Evolutionary conservation across 2,113 vertebrate genomes (phyloP).

Genomic region (Callorhinus ursinus): DNA sequence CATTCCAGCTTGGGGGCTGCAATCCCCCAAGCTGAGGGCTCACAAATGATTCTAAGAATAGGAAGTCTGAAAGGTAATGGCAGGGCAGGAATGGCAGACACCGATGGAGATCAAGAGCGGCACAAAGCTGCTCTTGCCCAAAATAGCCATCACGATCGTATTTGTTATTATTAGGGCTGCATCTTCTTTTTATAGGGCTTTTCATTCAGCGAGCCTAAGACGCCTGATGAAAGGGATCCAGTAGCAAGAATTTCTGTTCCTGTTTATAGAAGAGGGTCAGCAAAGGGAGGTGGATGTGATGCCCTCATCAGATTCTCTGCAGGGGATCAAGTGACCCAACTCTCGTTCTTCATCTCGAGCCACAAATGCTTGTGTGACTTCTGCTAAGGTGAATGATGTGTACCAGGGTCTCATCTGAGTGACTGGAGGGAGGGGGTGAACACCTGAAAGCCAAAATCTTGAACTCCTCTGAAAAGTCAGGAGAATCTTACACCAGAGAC

Average conservation of each 20-base stretch:
- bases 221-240: slow-evolving; percentile 48
- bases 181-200: slow-evolving; percentile 60
- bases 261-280: slow-evolving; percentile 64
- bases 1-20: slow-evolving; percentile 72
- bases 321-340: not conserved
- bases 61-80: slow-evolving; percentile 73
- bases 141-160: slow-evolving; percentile 47
- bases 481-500: not conserved
- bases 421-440: not conserved
- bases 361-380: not conserved
- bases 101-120: not conserved
- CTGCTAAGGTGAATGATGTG: not conserved
- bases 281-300: not conserved
- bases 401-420: not conserved
- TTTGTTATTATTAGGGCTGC: slow-evolving; percentile 69
- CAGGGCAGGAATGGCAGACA: slow-evolving; percentile 70
- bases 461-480: not conserved
- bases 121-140: slow-evolving; percentile 53
- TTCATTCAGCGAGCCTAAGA: slow-evolving; percentile 75
- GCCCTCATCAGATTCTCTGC: slow-evolving; percentile 36
- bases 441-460: not conserved
- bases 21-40: slow-evolving; percentile 61
- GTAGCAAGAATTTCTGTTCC: slow-evolving; percentile 60
- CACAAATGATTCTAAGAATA: slow-evolving; percentile 28
- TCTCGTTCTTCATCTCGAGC: not conserved